Evolutionary conservation across 2,797 vertebrate species (phyloP), one percentile per base, ranked within the genome.

Genomic region (Muscicapa comitata): DNA sequence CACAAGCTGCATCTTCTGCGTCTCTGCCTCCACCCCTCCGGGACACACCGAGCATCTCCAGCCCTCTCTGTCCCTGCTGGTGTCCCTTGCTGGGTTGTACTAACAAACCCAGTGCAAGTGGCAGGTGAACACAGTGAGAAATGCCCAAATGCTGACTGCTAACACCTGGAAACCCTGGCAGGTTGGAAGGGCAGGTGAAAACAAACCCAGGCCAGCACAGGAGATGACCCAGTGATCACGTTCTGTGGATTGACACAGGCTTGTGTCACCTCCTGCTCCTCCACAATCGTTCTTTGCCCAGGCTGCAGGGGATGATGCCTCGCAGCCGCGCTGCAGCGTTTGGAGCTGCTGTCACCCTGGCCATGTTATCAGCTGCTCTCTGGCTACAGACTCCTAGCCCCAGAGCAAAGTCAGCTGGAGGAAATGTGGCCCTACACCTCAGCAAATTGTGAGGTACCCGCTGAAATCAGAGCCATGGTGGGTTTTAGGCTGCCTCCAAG

Each of bases 271-370:
- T 71, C 10, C 53, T 65, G 62, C 53, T 40, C 43, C 26, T 75
- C 74, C 8, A 1, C 28, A 62, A 11, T 51, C 20, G 3, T 47
- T n/a, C 48, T 62, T 26, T 70, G 59, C 29, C 86, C 68, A 10
- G 65, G 50, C 9, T 4, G 10, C 16, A 4, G 43, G 65, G 53
- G 31, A 57, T 54, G 31, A 57, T 54, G 35, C 31, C 75, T 40
- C 0, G 0, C 83, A 14, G 11, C 50, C 10, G 7, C 16, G 35
- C 70, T 55, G 50, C 59, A 43, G 72, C 6, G 0, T 24, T 48
- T 29, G 26, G 61, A 88, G 45, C 73, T 84, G 31, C 70, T 23
- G n/a, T 31, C 40, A 38, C 74, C 81, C 26, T 43, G 45, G 71
- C 57, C 50, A 13, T 31, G 40, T 33, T 59, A n/a, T 16, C 61